A percentile compares a stretch with the other conserved stretches of the same genome.
Conservation (phyloP, 2,113 vertebrate genomes). For the Leptodactylus fuscus region DNA sequence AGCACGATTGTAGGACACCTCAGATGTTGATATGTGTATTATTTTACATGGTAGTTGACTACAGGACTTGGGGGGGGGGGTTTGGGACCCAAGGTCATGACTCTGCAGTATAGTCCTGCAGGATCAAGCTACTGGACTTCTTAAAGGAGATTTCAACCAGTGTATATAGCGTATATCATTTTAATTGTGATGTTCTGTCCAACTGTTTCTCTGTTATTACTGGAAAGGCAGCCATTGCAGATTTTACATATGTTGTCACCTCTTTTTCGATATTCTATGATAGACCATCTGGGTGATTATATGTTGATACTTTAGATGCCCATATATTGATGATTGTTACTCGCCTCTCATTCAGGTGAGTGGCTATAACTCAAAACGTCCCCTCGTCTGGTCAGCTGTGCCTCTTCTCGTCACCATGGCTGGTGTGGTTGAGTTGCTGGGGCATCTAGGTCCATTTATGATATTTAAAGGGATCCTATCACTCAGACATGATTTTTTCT, state of each 20-base stretch:
- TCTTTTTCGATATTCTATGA: background rate
- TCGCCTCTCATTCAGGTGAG: too few relatives aligned
- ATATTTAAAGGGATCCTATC: too few relatives aligned
- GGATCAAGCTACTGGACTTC: background rate
- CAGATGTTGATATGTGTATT: background rate
- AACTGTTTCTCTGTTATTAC: background rate
- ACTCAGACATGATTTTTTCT: too few relatives aligned
- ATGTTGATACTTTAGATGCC: too few relatives aligned
- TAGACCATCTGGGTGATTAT: background rate
- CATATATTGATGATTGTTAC: background rate
- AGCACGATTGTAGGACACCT: background rate
- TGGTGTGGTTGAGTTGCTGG: too few relatives aligned
- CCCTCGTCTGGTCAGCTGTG: too few relatives aligned
- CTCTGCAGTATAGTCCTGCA: background rate
- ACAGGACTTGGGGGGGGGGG: background rate
- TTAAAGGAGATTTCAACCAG: background rate
- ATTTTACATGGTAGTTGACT: slow-evolving; percentile 5
- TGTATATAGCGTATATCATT: background rate
- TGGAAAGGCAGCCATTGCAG: too few relatives aligned
- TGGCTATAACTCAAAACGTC: too few relatives aligned
- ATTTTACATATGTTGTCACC: background rate
- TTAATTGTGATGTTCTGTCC: background rate
- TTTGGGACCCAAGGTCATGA: background rate
- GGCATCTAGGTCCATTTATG: too few relatives aligned
- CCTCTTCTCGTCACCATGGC: too few relatives aligned